Percentiles rank a stretch among this genome's conserved stretches.
Conservation (phyloP, 2,888 invertebrate genomes). For the Latheticus oryzae region DNA sequence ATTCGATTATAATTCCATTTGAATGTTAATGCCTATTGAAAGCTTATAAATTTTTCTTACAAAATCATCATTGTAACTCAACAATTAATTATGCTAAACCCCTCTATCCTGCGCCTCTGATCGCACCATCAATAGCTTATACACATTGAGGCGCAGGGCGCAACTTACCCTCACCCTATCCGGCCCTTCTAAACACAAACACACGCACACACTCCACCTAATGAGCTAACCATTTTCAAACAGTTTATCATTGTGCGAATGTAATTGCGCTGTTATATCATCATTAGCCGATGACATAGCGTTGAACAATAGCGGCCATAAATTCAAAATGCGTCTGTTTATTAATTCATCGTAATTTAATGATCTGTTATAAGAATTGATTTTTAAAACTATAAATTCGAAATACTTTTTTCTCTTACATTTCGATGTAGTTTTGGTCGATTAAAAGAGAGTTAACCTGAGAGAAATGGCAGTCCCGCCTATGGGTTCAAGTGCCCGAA, state of each 20-base stretch:
- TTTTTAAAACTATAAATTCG: no score
- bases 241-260: conserved; percentile 60
- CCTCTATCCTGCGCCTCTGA: no score
- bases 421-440: conserved; percentile 15
- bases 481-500: conserved; percentile 45
- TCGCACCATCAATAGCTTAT: no score
- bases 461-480: conserved; percentile 40
- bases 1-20: no score
- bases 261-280: conserved; percentile 59
- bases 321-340: conserved; percentile 30
- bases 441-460: conserved; percentile 37
- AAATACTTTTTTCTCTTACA: not conserved
- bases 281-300: conserved; percentile 56
- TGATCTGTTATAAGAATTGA: no score
- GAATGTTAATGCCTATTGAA: no score
- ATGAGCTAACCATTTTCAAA: conserved; percentile 59
- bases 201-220: conserved; percentile 52
- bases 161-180: conserved; percentile 43
- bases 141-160: no score
- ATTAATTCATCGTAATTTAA: conserved; percentile 36
- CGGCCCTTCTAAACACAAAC: conserved; percentile 40
- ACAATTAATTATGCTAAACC: no score
- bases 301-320: conserved; percentile 40
- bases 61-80: no score
- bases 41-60: no score